Evolutionary conservation across 35 echinoderm and acorn worm species (phyloP).

Genomic region (Diadema setosum): DNA sequence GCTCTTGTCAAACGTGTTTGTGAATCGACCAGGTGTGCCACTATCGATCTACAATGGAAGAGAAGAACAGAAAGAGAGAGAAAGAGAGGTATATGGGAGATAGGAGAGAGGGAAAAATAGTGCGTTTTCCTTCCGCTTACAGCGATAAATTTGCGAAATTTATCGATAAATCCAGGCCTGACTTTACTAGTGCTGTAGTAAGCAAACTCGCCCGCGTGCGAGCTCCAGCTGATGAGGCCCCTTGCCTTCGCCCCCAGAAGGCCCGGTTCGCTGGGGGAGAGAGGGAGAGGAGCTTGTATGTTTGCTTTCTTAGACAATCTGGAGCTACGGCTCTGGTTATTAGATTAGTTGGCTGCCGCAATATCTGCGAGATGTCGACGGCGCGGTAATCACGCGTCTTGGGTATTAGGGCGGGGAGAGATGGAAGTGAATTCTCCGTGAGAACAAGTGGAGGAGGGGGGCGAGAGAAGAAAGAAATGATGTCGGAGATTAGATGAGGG

Average conservation of each 20-base stretch:
- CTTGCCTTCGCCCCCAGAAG: not conserved
- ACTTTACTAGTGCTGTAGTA: not conserved
- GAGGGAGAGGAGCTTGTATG: not conserved
- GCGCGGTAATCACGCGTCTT: not conserved
- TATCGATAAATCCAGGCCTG: constrained; percentile 8
- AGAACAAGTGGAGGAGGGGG: not conserved
- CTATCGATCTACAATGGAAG: not conserved
- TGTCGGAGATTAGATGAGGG: not conserved
- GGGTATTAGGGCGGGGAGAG: constrained; percentile 1
- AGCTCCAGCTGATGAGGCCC: constrained; percentile 2
- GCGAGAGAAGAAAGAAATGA: not conserved
- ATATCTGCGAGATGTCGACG: not conserved
- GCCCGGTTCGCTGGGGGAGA: not conserved
- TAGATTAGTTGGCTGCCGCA: constrained; percentile 25
- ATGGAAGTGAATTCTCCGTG: not conserved
- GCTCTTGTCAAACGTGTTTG: not conserved
- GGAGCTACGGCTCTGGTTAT: not conserved
- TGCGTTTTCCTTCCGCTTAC: constrained; percentile 13
- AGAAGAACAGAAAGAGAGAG: no score
- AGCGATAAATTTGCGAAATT: constrained; percentile 25
- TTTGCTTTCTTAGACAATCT: constrained; percentile 11
- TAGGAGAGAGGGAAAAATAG: not conserved
- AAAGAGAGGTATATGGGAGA: no score
- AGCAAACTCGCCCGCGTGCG: not conserved
- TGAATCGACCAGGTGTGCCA: not conserved